phyloP scores from a whole-genome alignment of 2,888 invertebrate genomes.

The Pantelozetes paolii region DNA sequence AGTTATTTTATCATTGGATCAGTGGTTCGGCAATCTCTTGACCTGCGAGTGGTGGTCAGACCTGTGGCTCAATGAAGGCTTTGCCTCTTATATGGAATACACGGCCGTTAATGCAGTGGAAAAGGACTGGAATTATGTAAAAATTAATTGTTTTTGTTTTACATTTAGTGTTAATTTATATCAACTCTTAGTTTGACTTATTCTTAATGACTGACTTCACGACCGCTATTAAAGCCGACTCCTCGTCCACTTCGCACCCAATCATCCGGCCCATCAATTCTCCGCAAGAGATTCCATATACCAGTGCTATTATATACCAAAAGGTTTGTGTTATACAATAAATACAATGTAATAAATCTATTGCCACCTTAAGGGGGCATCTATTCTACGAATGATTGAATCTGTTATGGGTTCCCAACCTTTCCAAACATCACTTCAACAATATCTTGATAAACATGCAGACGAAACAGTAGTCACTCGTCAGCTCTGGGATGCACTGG shows the following conservation, averaged over 20 bases:
- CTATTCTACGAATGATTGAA: constrained; percentile 74
- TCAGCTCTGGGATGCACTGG: constrained; percentile 32
- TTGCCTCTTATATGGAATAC: constrained; percentile 81
- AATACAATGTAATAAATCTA: no score
- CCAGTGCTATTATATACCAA: constrained; percentile 31
- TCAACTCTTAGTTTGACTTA: constrained; percentile 18
- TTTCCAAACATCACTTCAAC: constrained; percentile 6
- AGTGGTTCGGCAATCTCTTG: constrained; percentile 61
- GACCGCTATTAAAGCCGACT: constrained; percentile 29
- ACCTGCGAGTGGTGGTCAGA: constrained; percentile 74
- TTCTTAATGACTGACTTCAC: constrained; percentile 37
- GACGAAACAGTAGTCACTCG: constrained; percentile 11
- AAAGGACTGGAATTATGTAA: constrained; percentile 28
- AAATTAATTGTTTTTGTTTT: not conserved
- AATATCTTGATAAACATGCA: constrained; percentile 13
- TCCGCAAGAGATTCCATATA: constrained; percentile 22
- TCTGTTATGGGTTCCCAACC: constrained; percentile 31
- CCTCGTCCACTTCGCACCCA: constrained; percentile 36
- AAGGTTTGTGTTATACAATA: not conserved
- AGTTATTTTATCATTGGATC: not conserved
- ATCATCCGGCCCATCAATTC: constrained; percentile 25
- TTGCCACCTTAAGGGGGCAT: constrained; percentile 71
- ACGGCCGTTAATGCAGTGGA: constrained; percentile 58
- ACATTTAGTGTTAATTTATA: no score
- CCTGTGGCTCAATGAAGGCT: constrained; percentile 82